Base-by-base conservation (phyloP, 2,888 invertebrate genomes). In the Melanostoma scalare region DNA sequence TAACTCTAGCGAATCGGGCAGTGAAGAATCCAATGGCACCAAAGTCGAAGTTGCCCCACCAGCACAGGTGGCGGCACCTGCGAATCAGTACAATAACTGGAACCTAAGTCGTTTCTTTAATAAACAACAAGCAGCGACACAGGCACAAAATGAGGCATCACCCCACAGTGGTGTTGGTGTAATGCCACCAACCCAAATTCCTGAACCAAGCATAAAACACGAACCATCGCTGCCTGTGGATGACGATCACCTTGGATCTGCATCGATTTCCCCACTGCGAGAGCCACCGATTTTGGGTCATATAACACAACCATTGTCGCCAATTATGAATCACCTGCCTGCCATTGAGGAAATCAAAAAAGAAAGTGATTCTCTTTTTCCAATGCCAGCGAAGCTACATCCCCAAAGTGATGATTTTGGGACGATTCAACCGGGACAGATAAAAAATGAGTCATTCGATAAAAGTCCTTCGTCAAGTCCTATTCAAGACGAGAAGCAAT, bases 1-100 rank as follows among this genome's bases (percentile, higher is more conserved):
- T 1, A 90, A 89, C 55, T 89, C 91, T 6, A 90, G 90, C 75
- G 91, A 91, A 79, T 91, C 91, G 42, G 90, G 89, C 52, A 91
- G 90, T 69, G 91, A 89, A 73, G 88, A 90, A 9, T 90, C 90
- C 31, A 87, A 86, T 78, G 85, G 85, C 42, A 88, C 88, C 67
- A 91, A 89, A 86, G 89, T 88, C 46, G 90, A 91, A 35, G 52
- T 53, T 9, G 61, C 50, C 20, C 65, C 73, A 65, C 69, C 55
- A 44, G 63, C 72, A 9, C 89, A 20, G 20, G 20, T 20, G 20
- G 20, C 89, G 0, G 89, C 90, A 44, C 90, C 90, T 2, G 88
- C 89, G 48, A 90, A 89, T 77, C 88, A 89, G 78, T 90, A 89
- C 67, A 89, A 89, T 20, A 20, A 0, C 71, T 90, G 90, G 90